Evolutionary conservation across 2,797 vertebrate genomes (phyloP).

Genomic region (Phataginus tetradactyla): DNA sequence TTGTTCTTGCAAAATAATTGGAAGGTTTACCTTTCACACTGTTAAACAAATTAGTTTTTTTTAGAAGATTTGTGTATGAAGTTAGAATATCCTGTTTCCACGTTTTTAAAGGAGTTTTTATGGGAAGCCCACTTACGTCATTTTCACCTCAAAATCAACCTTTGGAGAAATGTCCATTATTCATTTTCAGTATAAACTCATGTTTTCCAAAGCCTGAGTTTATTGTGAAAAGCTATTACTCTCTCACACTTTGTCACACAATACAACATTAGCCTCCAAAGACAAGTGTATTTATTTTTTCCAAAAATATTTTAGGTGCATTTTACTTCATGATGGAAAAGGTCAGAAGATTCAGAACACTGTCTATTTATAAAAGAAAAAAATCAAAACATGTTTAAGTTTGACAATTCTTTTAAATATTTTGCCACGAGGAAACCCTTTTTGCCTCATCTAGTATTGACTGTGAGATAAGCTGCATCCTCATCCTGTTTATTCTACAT

Average conservation of each 20-base stretch:
- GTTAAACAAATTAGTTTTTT: constrained; percentile 30
- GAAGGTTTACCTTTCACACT: constrained; percentile 22
- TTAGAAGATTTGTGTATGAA: background rate
- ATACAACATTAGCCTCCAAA: constrained; percentile 23
- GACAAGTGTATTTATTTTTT: constrained; percentile 16
- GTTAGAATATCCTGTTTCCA: background rate
- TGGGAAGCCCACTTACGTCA: background rate
- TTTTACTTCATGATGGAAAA: constrained; percentile 18
- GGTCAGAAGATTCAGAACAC: constrained; percentile 17
- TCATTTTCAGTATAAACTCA: background rate
- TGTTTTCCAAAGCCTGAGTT: background rate
- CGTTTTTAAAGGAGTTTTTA: constrained; percentile 29
- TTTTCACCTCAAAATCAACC: constrained; percentile 7
- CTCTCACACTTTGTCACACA: background rate
- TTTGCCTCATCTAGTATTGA: background rate
- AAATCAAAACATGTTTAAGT: background rate
- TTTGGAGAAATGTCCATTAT: background rate
- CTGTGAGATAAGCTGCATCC: background rate
- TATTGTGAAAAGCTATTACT: background rate
- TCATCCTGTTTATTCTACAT: background rate
- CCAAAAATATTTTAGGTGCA: constrained; percentile 6
- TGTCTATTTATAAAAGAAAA: constrained; percentile 34
- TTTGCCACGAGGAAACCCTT: background rate
- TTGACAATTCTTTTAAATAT: background rate
- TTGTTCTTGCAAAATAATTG: constrained; percentile 49